Evolutionary conservation across 1,140 invertebrate genomes (phyloP), one percentile per base, ranked within the genome.

Genomic region (Atta texana): DNA sequence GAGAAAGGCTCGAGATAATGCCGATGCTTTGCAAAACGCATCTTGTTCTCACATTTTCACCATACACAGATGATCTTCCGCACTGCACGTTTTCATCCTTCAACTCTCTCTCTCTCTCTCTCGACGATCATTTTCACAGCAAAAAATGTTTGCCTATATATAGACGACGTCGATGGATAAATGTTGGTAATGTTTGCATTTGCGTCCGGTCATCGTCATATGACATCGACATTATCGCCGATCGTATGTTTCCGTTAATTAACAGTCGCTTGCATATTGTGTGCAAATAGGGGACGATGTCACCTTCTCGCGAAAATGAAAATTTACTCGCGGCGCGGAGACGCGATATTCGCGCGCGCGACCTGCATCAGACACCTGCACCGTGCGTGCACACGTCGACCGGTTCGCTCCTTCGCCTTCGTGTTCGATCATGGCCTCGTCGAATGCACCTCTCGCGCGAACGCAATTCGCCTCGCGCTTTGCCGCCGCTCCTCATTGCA

Each of bases 1-100:
- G 82, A 86, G 69, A 88, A 91, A 86, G 78, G 61, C 71, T 24
- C 78, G 72, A 91, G 89, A 85, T 89, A 88, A 87, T 77, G 61
- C 31, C 34, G 61, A 39, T 39, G 24, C 34, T 77, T 85, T 34
- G n/a, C 24, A 78, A 49, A 51, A 14, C 16, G 24, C 14, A 18
- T 78, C 18, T n/a, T 2, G 24, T 31, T 75, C 51, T 57, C 24
- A 49, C 44, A 51, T 31, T 21, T 63, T 77, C 24, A 57, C 5
- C n/a, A 7, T 12, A 10, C 5, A 6, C 39, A 18, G 21, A 28
- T 39, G 8, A 63, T 39, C 10, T 49, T 64, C 31, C 2, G 1
- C 3, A 57, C 10, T 18, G 14, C 14, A 8, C 18, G 10, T 49
- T 75, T 8, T 59, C 28, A 21, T 61, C 1, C 24, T 61, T 61